Base-by-base conservation (phyloP, 1,140 invertebrate species). In the Leucophenga varia region DNA sequence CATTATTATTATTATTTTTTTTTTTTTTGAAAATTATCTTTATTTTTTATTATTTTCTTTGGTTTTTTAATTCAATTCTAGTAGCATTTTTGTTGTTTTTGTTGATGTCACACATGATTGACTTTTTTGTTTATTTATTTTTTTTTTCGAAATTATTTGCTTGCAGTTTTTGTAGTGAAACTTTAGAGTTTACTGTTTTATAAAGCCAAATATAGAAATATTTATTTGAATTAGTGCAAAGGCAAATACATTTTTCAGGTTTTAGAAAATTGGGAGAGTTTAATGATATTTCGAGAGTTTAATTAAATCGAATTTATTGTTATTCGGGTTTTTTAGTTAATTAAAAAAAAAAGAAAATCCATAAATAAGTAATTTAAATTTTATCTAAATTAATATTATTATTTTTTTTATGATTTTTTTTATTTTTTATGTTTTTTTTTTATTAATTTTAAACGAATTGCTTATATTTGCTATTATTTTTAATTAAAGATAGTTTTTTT, bases 361-460 rank as follows among this genome's bases (percentile, higher is more conserved):
- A 53, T 43, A 44, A n/a, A n/a, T n/a, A n/a, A 56, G 50, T 34
- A 34, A 39, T 58, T 67, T 61, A 65, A 55, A 44, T n/a, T n/a
- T n/a, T n/a, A n/a, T 58, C 59, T 67, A 67, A 64, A 65, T 65
- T 61, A 65, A 57, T 65, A 59, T 61, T 54, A 60, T n/a, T n/a
- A n/a, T n/a, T n/a, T n/a, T 64, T 48, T 64, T 57, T 60, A 64
- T 65, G 55, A 53, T 56, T 47, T 64, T 61, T 61, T 56, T 64
- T 59, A 59, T 46, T 46, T 34, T 16, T 46, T 37, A 32, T 37
- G 17, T 49, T 59, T 59, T 47, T 61, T 55, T 55, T 57, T 55
- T 57, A 14, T 48, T 49, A n/a, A n/a, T 25, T 49, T 17, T 68
- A 67, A 67, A 68, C 68, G 59, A 67, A 67, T 67, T 68, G 55